Percentiles rank a stretch among this genome's conserved stretches.
Evolutionary conservation across 2,888 invertebrate genomes (phyloP).

Genomic region (Ophion obscuratus): DNA sequence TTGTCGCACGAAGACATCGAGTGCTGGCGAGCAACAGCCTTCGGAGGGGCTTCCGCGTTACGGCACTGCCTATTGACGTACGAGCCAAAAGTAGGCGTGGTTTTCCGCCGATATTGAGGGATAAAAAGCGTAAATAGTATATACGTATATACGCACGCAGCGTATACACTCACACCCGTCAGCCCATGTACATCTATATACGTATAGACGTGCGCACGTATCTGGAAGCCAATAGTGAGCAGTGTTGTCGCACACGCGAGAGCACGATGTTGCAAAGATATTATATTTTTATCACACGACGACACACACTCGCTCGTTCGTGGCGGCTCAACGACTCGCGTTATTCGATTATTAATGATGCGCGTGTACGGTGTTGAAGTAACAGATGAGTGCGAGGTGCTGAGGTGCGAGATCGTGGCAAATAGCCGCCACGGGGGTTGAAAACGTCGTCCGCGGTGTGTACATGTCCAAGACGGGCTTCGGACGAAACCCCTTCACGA

Average conservation of each 20-base stretch:
- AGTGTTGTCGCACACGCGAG: slow-evolving; percentile 51
- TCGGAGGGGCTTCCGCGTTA: slow-evolving; percentile 56
- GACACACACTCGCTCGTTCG: slow-evolving; percentile 62
- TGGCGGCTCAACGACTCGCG: slow-evolving; percentile 72
- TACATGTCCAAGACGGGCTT: slow-evolving; percentile 9
- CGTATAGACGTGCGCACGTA: slow-evolving; percentile 23
- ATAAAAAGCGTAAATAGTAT: slow-evolving; percentile 35
- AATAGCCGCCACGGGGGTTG: slow-evolving; percentile 77
- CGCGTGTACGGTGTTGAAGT: slow-evolving; percentile 77
- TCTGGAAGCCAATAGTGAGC: slow-evolving; percentile 41
- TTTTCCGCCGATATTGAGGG: slow-evolving; percentile 69
- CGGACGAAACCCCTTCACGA: background rate
- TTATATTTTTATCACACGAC: slow-evolving; percentile 68
- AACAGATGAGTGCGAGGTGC: slow-evolving; percentile 75
- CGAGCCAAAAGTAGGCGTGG: slow-evolving; percentile 83
- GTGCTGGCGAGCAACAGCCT: background rate
- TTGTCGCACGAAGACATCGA: background rate
- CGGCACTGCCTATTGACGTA: slow-evolving; percentile 84
- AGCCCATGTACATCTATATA: slow-evolving; percentile 15
- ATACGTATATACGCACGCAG: slow-evolving; percentile 5
- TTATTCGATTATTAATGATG: slow-evolving; percentile 80
- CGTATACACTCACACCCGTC: background rate
- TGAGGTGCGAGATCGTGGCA: slow-evolving; percentile 74
- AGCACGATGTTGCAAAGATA: slow-evolving; percentile 65
- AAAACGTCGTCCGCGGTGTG: slow-evolving; percentile 54